Evolutionary conservation across 2,113 vertebrate species (phyloP), one percentile per base, ranked within the genome.

Genomic region (Takifugu flavidus): DNA sequence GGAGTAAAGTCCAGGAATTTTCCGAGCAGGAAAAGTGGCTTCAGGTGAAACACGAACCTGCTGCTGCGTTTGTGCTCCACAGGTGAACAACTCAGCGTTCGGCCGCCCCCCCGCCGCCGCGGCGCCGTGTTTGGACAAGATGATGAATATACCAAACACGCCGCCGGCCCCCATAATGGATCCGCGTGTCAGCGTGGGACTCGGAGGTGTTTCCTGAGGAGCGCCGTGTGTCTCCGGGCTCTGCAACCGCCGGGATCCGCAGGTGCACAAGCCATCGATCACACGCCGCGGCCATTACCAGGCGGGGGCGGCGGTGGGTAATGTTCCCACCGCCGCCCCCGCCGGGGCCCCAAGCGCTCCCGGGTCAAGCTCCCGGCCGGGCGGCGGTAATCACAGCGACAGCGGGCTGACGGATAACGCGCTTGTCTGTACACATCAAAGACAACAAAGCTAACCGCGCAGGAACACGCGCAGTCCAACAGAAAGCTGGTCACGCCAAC

Each of bases 261-360:
- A 86, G 80, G 85, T 87, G 78, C 76, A 73, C 78, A 79, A 79
- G 74, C 80, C 85, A 88, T 87, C 78, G 74, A 88, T 88, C 87
- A 87, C 76, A 70, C 69, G 26, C 70, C 6, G 79, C 45, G 59
- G 72, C 79, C 80, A 75, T 86, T 76, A 86, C 57, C 76, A 80
- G 74, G 78, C 78, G 69, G 79, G 66, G 77, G 77, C 73, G 71
- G 78, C 75, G 77, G 80, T 76, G 77, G 83, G 71, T 80, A 80
- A 82, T 70, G 85, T 77, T 78, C 80, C 82, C 78, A 53, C 69
- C 29, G 73, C 77, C 42, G 79, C 75, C 74, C 55, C 77, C 56
- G 63, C 72, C 56, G 56, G 74, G 74, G 77, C 77, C 78, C 61
- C 79, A 20, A 65, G 65, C 77, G 76, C 75, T 79, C 2, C 66